Conservation (phyloP, 2,888 invertebrate genomes). For the Euzophera pinguis region DNA sequence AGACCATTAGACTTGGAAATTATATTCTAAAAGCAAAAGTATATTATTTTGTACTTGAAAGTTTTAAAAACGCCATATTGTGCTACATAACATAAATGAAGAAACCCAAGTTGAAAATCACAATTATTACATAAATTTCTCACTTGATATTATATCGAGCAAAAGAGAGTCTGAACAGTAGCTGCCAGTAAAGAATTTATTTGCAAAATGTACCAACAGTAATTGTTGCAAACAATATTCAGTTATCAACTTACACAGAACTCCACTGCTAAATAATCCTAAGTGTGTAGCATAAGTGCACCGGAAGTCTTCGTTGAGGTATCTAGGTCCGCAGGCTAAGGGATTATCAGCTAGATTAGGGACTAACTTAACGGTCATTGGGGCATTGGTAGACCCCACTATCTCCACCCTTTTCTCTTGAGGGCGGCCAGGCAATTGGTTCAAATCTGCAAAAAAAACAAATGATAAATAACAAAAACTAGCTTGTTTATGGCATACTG, state of each 20-base stretch:
- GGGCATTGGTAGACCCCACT: slow-evolving; percentile 81
- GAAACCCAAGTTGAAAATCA: too few relatives aligned
- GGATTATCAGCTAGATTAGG: slow-evolving; percentile 87
- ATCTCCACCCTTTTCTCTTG: slow-evolving; percentile 81
- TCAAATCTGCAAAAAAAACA: slow-evolving; percentile 80
- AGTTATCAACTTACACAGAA: slow-evolving; percentile 79
- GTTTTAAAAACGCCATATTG: too few relatives aligned
- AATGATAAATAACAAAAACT: neutral
- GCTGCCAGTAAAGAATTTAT: too few relatives aligned
- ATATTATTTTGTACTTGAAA: too few relatives aligned
- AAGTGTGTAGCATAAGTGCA: slow-evolving; percentile 81
- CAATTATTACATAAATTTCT: too few relatives aligned
- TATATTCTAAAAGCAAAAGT: too few relatives aligned
- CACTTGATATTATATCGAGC: too few relatives aligned
- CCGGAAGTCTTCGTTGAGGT: slow-evolving; percentile 83
- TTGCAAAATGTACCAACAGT: too few relatives aligned
- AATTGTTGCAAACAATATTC: neutral
- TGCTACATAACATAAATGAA: too few relatives aligned
- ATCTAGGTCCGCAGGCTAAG: slow-evolving; percentile 87
- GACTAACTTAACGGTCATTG: slow-evolving; percentile 78
- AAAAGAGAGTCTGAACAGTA: too few relatives aligned
- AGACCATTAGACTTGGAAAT: too few relatives aligned
- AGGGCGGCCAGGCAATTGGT: slow-evolving; percentile 82
- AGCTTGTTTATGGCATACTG: too few relatives aligned
- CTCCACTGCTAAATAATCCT: slow-evolving; percentile 85